Evolutionary conservation across 2,888 invertebrate species (phyloP).

Genomic region (Gryllus longicercus): DNA sequence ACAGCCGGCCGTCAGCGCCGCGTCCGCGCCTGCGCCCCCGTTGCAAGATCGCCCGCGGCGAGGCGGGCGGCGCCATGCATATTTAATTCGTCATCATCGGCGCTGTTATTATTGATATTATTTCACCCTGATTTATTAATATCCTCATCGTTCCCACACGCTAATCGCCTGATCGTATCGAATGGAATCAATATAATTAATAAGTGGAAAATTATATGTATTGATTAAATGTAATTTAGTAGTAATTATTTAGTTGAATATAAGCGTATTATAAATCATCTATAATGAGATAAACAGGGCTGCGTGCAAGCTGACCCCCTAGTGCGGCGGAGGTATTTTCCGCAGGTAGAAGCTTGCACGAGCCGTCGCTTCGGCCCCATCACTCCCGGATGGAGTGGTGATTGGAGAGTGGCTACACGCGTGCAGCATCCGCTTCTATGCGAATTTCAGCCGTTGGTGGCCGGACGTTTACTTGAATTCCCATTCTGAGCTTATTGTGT

Average conservation of each 20-base stretch:
- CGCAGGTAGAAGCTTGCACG: neutral
- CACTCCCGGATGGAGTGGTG: too few relatives aligned
- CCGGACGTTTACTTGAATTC: too few relatives aligned
- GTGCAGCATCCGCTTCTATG: too few relatives aligned
- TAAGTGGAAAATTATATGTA: slow-evolving; percentile 17
- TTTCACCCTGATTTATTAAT: slow-evolving; percentile 17
- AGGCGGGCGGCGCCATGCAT: neutral
- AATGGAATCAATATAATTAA: slow-evolving; percentile 17
- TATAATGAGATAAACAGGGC: neutral
- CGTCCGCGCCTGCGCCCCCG: too few relatives aligned
- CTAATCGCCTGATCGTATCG: slow-evolving; percentile 9
- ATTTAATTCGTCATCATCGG: slow-evolving; percentile 17
- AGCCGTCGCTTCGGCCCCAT: too few relatives aligned
- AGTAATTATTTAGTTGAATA: slow-evolving; percentile 17
- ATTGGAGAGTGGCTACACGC: too few relatives aligned
- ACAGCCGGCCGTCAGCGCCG: too few relatives aligned
- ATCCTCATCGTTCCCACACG: neutral
- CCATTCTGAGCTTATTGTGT: too few relatives aligned
- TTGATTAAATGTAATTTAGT: slow-evolving; percentile 17
- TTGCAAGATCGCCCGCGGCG: neutral
- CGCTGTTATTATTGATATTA: neutral
- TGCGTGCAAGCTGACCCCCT: neutral
- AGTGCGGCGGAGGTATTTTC: slow-evolving; percentile 1
- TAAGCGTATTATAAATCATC: slow-evolving; percentile 17
- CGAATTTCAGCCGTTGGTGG: too few relatives aligned